Base-by-base conservation (phyloP, 2,113 vertebrate species). In the Gadus macrocephalus region DNA sequence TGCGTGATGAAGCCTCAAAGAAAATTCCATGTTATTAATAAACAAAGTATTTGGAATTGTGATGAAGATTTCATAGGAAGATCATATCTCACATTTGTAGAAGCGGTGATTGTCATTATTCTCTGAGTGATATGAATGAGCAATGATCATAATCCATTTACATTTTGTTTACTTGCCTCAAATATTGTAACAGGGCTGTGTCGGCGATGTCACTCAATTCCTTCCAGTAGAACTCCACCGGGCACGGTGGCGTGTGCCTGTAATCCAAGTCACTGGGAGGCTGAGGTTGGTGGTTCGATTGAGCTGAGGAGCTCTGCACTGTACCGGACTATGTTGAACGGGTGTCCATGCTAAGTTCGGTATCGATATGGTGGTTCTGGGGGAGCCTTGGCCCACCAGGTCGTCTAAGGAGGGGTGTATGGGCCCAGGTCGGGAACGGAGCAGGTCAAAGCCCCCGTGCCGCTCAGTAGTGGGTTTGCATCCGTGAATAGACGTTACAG, bases 401-500 rank as follows among this genome's bases (percentile, higher is more conserved):
- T 74, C 42, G 78, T 42, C 49, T 82, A 76, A 83, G 73, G 85
- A 86, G 90, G 89, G n/a, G n/a, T n/a, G n/a, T n/a, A n/a, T n/a
- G n/a, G n/a, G n/a, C n/a, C n/a, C n/a, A n/a, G n/a, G n/a, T n/a
- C 73, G 73, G 85, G 85, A 79, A 90, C 76, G 91, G 91, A 93
- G 92, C 92, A 91, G 91, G 91, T 90, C 90, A 93, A 92, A 92
- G 53, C 91, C 91, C 89, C 91, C 85, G 77, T 91, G 86, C 73
- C 22, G 85, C 15, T 92, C 91, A 61, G 91, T 91, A 90, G 91
- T 69, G 88, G 91, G 90, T 90, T 73, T 6, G 90, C 87, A 83
- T 89, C 91, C 87, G 91, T 91, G 92, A 91, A 85, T 84, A 87
- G 91, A 49, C 76, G 69, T 85, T 86, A 89, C 4, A 85, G 91